Conservation (phyloP, 1,140 invertebrate species). For the Triops cancriformis region DNA sequence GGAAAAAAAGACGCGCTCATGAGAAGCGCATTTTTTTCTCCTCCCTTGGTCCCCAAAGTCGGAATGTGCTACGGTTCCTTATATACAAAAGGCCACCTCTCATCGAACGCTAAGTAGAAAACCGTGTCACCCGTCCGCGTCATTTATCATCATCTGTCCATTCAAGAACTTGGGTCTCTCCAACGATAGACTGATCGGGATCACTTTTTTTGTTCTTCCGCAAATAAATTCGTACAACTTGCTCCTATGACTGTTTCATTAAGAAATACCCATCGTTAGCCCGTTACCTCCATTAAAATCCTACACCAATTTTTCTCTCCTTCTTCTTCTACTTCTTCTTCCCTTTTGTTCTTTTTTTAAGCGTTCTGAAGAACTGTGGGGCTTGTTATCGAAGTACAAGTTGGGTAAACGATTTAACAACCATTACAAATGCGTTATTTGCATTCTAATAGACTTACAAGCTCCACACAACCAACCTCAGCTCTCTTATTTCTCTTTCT, state of each 20-base stretch:
- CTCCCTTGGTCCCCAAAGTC: neutral
- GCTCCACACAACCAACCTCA: neutral
- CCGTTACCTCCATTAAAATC: neutral
- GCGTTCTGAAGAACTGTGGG: neutral
- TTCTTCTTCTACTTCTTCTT: too few species aligned
- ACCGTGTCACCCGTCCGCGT: slow-evolving; percentile 8
- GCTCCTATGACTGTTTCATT: slow-evolving; percentile 1
- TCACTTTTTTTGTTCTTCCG: neutral
- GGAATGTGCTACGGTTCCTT: slow-evolving; percentile 8
- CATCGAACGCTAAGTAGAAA: slow-evolving; percentile 10
- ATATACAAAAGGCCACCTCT: neutral
- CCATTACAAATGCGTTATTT: neutral
- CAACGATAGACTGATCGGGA: neutral
- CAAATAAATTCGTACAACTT: slow-evolving; percentile 8
- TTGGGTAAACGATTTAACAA: neutral
- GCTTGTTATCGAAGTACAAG: neutral
- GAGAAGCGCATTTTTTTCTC: neutral
- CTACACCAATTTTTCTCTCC: neutral
- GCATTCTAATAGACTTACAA: slow-evolving; percentile 7
- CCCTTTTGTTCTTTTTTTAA: too few species aligned
- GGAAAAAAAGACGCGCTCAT: neutral
- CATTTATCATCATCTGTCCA: slow-evolving; percentile 14
- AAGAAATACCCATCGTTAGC: slow-evolving; percentile 1
- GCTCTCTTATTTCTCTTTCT: too few species aligned
- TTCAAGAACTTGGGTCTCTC: neutral